Conservation (phyloP, 2,797 vertebrate species). For the Rhincodon typus region DNA sequence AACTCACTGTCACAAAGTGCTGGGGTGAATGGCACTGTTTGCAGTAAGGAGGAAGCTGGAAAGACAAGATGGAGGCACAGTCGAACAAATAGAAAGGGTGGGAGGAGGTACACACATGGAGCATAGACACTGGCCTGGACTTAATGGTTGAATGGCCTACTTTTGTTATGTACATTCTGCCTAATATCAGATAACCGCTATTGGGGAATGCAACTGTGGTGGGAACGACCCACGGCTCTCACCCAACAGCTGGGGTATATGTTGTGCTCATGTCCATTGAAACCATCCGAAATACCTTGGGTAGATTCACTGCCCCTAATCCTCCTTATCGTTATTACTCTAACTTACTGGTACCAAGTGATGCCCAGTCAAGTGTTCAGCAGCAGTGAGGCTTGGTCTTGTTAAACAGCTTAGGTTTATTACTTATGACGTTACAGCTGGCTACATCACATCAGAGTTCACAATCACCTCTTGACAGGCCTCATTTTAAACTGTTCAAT, state of each 20-base stretch:
- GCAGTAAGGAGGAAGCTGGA: not conserved
- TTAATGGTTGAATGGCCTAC: not conserved
- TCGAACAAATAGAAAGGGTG: not conserved
- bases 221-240: not conserved
- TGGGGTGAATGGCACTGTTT: not conserved
- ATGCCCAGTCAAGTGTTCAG: too few relatives aligned
- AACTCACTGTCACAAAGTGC: not conserved
- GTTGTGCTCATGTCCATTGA: too few relatives aligned
- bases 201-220: not conserved
- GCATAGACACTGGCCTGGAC: not conserved
- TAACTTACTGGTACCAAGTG: not conserved
- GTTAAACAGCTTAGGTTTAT: too few relatives aligned
- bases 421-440: too few relatives aligned
- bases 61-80: not conserved
- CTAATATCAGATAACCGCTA: not conserved
- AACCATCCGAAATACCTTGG: too few relatives aligned
- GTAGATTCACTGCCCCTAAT: too few relatives aligned
- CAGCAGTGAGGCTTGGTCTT: too few relatives aligned
- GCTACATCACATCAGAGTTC: too few relatives aligned
- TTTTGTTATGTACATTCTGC: not conserved
- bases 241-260: accelerated
- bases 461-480: too few relatives aligned
- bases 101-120: not conserved
- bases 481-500: too few relatives aligned
- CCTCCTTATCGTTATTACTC: too few relatives aligned